These are phyloP conservation scores for Drosophila orena DNA, from an alignment of 1,140 invertebrate species.

Conservation along the genomic window DNA sequence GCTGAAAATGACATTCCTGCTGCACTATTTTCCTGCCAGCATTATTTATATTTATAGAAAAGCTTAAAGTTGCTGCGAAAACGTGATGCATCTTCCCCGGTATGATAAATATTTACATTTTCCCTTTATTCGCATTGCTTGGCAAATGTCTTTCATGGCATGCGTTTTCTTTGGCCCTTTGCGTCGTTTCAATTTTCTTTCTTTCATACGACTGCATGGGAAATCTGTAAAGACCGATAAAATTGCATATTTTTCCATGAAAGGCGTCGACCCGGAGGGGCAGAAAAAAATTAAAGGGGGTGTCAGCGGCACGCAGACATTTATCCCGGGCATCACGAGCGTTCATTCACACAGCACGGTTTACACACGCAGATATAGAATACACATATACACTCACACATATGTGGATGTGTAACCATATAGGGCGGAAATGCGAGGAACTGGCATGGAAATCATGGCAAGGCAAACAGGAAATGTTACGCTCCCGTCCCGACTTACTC, in stretches of 20 bases:
- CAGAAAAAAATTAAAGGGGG: slow-evolving; percentile 11
- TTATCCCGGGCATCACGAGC: slow-evolving; percentile 55
- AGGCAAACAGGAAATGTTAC: slow-evolving; percentile 78
- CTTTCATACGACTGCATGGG: slow-evolving; percentile 25
- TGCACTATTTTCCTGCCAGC: slow-evolving; percentile 9
- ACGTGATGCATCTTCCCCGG: slow-evolving; percentile 47
- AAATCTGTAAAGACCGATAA: slow-evolving; percentile 84
- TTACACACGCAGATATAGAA: slow-evolving; percentile 27
- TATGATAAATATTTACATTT: slow-evolving; percentile 82
- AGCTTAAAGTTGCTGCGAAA: slow-evolving; percentile 46
- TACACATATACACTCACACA: slow-evolving; percentile 2
- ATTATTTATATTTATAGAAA: slow-evolving; percentile 38
- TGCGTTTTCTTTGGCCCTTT: slow-evolving; percentile 47
- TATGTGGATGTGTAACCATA: neutral
- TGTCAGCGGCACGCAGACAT: slow-evolving; percentile 47
- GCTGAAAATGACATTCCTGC: slow-evolving; percentile 59
- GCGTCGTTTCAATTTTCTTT: slow-evolving; percentile 29
- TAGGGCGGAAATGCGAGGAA: slow-evolving; percentile 20
- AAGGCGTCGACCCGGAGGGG: slow-evolving; percentile 50
- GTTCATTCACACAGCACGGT: slow-evolving; percentile 45
- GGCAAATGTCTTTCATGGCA: slow-evolving; percentile 74
- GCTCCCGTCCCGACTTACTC: slow-evolving; percentile 39
- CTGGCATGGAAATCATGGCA: slow-evolving; percentile 66
- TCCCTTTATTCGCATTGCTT: slow-evolving; percentile 42
- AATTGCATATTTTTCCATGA: slow-evolving; percentile 83